Conservation (phyloP, 2,113 vertebrate species). For the Amia ocellicauda region DNA sequence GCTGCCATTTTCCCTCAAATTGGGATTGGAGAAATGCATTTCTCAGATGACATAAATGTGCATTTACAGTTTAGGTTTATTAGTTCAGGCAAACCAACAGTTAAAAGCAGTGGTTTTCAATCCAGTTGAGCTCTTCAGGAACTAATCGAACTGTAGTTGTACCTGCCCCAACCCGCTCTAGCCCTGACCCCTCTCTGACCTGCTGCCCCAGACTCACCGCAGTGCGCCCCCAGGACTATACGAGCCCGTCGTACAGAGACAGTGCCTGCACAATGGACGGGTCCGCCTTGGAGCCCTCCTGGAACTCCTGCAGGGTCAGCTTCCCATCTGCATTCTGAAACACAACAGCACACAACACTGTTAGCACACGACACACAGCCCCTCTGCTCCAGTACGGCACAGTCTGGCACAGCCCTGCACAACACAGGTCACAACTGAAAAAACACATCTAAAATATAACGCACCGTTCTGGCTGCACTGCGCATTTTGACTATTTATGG, state of each 20-base stretch:
- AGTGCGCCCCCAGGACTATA: slow-evolving; percentile 71
- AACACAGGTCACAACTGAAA: slow-evolving; percentile 23
- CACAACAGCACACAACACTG: slow-evolving; percentile 19
- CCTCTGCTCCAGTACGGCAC: slow-evolving; percentile 27
- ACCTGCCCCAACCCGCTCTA: too few relatives aligned
- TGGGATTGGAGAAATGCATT: too few relatives aligned
- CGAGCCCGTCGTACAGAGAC: slow-evolving; percentile 94
- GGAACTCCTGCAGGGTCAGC: slow-evolving; percentile 95
- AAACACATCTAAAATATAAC: too few relatives aligned
- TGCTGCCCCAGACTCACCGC: slow-evolving; percentile 63
- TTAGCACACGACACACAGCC: not conserved
- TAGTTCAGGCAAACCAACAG: too few relatives aligned
- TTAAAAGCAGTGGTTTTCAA: not conserved
- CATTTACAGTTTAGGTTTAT: too few relatives aligned
- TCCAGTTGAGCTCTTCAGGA: too few relatives aligned
- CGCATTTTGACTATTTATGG: too few relatives aligned
- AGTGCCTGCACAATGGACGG: slow-evolving; percentile 96
- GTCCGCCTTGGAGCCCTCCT: slow-evolving; percentile 96
- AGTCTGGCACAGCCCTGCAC: slow-evolving; percentile 16
- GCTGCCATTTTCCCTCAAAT: too few relatives aligned
- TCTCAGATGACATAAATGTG: too few relatives aligned
- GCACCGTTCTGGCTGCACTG: too few relatives aligned
- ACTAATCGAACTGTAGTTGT: too few relatives aligned
- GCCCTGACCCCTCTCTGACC: not conserved
- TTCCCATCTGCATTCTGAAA: slow-evolving; percentile 90